Percentiles rank a stretch among this genome's conserved stretches.
Conservation (phyloP, 2,888 invertebrate genomes). For the Panopea generosa region DNA sequence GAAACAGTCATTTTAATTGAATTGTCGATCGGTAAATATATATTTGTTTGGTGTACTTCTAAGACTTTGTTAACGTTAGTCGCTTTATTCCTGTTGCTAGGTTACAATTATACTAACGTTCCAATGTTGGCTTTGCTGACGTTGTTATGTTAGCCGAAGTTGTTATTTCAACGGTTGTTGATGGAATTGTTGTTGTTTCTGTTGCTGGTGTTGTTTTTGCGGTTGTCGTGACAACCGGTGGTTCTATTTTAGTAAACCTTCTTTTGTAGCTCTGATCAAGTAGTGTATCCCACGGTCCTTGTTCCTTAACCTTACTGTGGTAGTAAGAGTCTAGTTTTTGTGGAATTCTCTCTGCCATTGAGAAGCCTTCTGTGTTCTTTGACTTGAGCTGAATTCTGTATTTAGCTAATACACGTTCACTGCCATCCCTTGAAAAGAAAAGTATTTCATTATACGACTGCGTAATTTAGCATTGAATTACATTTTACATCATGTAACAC, state of each 20-base stretch:
- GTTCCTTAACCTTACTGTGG: conserved; percentile 30
- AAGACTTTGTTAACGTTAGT: no score
- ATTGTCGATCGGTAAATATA: no score
- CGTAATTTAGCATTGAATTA: background rate
- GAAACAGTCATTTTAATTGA: no score
- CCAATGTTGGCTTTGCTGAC: no score
- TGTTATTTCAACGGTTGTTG: conserved; percentile 5
- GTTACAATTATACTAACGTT: no score
- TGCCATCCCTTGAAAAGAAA: conserved; percentile 54
- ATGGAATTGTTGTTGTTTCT: no score
- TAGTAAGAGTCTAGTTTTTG: conserved; percentile 46
- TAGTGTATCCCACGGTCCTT: conserved; percentile 51
- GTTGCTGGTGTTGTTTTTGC: no score
- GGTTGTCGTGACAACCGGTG: conserved; percentile 17
- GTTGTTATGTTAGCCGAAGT: background rate
- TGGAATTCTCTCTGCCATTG: conserved; percentile 25
- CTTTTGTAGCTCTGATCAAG: conserved; percentile 30
- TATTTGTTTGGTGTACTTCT: no score
- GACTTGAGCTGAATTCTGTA: conserved; percentile 43
- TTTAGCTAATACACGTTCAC: conserved; percentile 49
- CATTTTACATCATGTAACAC: background rate
- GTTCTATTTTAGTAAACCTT: conserved; percentile 36
- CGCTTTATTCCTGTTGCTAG: no score
- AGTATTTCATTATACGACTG: background rate
- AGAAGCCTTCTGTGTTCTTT: conserved; percentile 22